A percentile compares a stretch with the other conserved stretches of the same genome.
Conservation (phyloP, 2,797 vertebrate genomes). For the Borostomias antarcticus region DNA sequence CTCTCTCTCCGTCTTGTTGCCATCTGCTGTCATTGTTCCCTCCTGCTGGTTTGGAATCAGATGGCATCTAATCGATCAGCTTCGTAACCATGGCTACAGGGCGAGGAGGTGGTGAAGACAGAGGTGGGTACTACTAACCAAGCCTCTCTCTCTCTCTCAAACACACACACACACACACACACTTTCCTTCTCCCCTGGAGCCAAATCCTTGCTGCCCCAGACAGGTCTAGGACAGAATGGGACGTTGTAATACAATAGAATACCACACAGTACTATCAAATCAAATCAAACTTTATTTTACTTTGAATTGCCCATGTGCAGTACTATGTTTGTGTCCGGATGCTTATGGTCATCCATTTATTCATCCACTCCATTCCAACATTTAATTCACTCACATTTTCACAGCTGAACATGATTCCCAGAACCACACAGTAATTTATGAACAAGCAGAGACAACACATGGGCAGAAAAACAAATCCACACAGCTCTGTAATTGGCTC, state of each 20-base stretch:
- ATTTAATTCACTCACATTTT: conserved; percentile 17
- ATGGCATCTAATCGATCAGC: conserved; percentile 86
- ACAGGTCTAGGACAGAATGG: not conserved
- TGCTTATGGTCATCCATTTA: no score
- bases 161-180: no score
- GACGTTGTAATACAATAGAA: not conserved
- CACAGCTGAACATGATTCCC: conserved; percentile 9
- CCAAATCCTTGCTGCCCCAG: not conserved
- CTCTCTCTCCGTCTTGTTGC: conserved; percentile 69
- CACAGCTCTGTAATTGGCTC: conserved; percentile 28
- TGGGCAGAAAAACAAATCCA: conserved; percentile 19
- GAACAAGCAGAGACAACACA: conserved; percentile 12
- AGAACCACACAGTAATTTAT: conserved; percentile 16
- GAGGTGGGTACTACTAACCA: conserved; percentile 25
- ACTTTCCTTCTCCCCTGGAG: not conserved
- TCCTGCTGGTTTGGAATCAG: conserved; percentile 86
- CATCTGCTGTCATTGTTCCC: conserved; percentile 83
- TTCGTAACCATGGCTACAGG: conserved; percentile 83
- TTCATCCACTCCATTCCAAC: conserved; percentile 20
- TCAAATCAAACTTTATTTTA: not conserved
- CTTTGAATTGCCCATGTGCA: no score
- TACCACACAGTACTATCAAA: not conserved
- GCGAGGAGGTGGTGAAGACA: conserved; percentile 71
- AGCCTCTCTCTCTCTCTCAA: no score
- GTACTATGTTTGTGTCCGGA: no score